Conservation (phyloP, 64 coral and sea anemone genomes). For the Trachythela sp. region DNA sequence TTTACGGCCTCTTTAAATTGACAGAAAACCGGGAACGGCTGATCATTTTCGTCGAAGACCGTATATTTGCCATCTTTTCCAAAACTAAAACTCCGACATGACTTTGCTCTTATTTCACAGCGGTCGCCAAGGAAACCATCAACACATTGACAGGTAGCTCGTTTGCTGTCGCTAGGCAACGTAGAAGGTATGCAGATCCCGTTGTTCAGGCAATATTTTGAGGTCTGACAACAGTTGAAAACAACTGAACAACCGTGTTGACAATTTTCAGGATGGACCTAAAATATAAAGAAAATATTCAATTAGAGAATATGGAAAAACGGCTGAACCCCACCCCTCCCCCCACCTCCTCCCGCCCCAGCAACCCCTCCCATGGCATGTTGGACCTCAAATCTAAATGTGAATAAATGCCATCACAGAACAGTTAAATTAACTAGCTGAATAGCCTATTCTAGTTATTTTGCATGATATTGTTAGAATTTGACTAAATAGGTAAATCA, state of each 20-base stretch:
- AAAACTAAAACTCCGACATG: not conserved
- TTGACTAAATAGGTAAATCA: no score
- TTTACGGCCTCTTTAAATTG: not conserved
- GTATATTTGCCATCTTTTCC: not conserved
- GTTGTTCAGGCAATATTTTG: not conserved
- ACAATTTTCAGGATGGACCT: not conserved
- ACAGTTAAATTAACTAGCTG: no score
- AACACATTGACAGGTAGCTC: not conserved
- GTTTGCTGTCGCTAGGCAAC: not conserved
- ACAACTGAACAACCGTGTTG: not conserved
- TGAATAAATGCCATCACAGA: no score
- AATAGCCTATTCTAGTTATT: no score
- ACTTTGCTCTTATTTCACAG: not conserved
- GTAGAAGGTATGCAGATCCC: not conserved
- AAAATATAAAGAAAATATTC: not conserved
- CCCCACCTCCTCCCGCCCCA: no score
- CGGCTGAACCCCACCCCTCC: no score
- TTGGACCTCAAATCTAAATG: no score
- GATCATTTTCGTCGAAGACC: not conserved
- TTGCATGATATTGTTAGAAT: no score
- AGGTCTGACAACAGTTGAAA: not conserved
- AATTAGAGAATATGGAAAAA: not conserved
- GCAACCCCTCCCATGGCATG: no score
- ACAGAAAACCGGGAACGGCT: not conserved
- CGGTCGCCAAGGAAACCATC: not conserved